Evolutionary conservation across 2,888 invertebrate genomes (phyloP).

Genomic region (Tipula lateralis): DNA sequence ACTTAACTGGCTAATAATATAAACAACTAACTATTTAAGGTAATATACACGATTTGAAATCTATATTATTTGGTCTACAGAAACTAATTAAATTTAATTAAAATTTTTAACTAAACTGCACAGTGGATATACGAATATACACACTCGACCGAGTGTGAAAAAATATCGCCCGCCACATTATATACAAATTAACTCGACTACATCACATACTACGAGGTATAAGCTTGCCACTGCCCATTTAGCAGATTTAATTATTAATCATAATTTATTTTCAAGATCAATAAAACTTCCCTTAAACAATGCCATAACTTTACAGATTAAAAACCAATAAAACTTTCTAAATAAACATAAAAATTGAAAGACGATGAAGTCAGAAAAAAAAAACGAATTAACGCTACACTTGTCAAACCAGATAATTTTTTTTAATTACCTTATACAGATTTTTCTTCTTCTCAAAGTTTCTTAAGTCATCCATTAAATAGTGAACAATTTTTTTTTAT

Average conservation of each 20-base stretch:
- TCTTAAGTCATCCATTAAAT: neutral
- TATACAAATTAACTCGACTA: neutral
- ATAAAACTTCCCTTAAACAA: slow-evolving; percentile 15
- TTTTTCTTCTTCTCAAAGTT: neutral
- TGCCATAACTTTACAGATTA: slow-evolving; percentile 13
- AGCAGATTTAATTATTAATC: neutral
- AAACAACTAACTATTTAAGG: neutral
- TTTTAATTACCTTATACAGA: slow-evolving; percentile 6
- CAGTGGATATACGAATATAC: neutral
- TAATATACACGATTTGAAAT: neutral
- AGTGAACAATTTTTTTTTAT: neutral
- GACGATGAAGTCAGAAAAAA: slow-evolving; percentile 3
- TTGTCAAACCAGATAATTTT: slow-evolving; percentile 13
- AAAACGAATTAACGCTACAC: neutral
- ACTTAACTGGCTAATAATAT: neutral
- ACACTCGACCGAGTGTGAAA: too few relatives aligned
- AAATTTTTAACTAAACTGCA: neutral
- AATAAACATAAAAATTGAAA: slow-evolving; percentile 19
- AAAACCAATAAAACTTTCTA: neutral
- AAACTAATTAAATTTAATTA: slow-evolving; percentile 1
- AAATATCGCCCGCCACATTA: neutral
- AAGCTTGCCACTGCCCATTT: neutral
- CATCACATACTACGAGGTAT: neutral
- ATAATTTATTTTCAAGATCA: neutral
- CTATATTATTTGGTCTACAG: neutral